Percentiles rank a stretch among this genome's conserved stretches.
These are phyloP conservation scores for Fulmarus glacialis DNA, from an alignment of 2,113 vertebrate genomes.

Conservation along the genomic window DNA sequence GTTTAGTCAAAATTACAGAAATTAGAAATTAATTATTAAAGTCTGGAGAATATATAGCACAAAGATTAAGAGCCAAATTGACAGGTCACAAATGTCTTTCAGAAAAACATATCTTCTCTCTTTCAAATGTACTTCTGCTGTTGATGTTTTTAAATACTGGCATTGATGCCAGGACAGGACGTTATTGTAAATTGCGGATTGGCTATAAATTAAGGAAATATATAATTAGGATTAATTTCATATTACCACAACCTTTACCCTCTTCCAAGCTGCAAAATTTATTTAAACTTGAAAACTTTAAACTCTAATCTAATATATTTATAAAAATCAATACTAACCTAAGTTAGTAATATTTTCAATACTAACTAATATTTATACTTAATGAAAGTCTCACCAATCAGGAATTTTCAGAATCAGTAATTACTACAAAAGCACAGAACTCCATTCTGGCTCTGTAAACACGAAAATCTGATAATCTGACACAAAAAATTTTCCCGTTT, in stretches of 20 bases:
- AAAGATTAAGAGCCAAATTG: neutral
- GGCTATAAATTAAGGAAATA: neutral
- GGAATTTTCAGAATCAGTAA: neutral
- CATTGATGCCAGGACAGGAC: neutral
- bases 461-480: neutral
- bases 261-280: neutral
- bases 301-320: neutral
- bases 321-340: neutral
- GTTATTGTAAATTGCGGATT: accelerated
- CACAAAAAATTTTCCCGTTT: neutral
- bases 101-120: neutral
- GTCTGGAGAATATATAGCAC: neutral
- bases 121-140: neutral
- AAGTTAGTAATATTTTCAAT: neutral
- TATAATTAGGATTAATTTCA: neutral
- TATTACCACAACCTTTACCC: neutral
- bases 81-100: neutral
- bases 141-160: neutral
- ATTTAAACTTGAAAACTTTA: neutral
- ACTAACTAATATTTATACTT: neutral
- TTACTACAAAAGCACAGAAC: neutral
- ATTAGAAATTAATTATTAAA: neutral
- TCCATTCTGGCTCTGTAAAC: neutral
- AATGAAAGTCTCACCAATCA: neutral
- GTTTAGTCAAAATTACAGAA: neutral